Base-by-base conservation (phyloP, 1,140 invertebrate species). In the Panagrolaimus sp. region DNA sequence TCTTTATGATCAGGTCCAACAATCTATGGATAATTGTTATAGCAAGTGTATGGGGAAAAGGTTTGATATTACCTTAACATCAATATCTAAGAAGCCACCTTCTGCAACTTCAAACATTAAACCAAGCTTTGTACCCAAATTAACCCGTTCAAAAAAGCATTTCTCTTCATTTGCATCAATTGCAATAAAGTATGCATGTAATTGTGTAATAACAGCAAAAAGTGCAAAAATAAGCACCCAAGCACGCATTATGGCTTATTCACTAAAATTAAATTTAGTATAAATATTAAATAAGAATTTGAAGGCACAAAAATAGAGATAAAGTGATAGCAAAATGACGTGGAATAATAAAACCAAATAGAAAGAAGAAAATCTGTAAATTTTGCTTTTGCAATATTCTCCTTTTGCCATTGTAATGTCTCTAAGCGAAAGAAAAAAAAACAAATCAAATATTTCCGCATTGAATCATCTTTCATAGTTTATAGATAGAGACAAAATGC, bases 81-180 rank as follows among this genome's bases (percentile, higher is more conserved):
- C 96, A 81, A 99, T 98, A 83, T 99, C 96, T 67, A 98, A 84
- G 84, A 99, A 99, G 62, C 96, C 96, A 74, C 96, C 96, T 86
- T 99, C 96, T 45, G 94, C 93, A 75, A 98, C 96, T 86, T 99
- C 95, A 85, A 98, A 99, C 73, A 91, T 76, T 45, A 76, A 65
- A n/a, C 70, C 92, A 78, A 88, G 84, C 82, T 88, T 88, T 0
- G 87, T 88, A 25, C 87, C 87, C 27, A 85, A 84, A 47, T 83
- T 84, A 1, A 88, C 87, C 80, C 85, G 84, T 69, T 89, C 88
- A 82, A 95, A 98, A 86, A 98, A 99, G 86, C 96, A 99, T 88
- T 98, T 94, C 87, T 98, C 95, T 13, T 92, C 91, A 82, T 98
- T 92, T 65, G 72, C 72, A 66, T 75, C 74, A 43, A 76, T 78